phyloP scores from a whole-genome alignment of 2,113 vertebrate species.

The Marmota flaviventris region DNA sequence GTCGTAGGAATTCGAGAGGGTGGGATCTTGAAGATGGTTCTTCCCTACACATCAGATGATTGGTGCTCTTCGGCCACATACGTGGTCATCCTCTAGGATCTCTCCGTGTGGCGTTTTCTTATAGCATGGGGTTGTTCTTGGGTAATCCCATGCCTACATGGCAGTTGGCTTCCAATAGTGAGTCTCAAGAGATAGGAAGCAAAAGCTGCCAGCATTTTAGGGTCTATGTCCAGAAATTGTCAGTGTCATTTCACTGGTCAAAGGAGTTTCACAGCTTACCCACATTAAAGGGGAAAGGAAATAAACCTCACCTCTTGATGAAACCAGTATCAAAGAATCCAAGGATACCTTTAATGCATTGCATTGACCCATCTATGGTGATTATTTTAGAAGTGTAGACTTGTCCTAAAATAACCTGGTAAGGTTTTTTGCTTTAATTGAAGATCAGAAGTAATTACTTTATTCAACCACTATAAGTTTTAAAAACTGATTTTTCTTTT shows the following conservation, averaged over 20 bases:
- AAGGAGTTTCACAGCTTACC: background rate
- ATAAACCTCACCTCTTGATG: background rate
- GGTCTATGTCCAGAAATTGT: background rate
- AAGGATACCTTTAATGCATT: background rate
- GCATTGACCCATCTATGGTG: background rate
- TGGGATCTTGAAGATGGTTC: background rate
- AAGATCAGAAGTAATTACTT: slow-evolving; percentile 36
- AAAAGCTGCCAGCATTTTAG: background rate
- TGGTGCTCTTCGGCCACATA: background rate
- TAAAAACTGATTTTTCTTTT: background rate
- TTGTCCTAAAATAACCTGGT: background rate
- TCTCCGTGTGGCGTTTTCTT: background rate
- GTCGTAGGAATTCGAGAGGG: background rate
- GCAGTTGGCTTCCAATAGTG: background rate
- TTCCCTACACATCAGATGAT: background rate
- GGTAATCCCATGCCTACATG: background rate
- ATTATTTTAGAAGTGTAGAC: background rate
- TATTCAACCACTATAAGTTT: background rate
- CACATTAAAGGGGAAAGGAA: background rate
- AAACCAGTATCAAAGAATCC: background rate
- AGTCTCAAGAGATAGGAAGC: slow-evolving; percentile 16
- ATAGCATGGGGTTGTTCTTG: background rate
- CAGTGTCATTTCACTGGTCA: background rate
- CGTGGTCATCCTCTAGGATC: background rate
- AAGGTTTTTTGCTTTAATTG: slow-evolving; percentile 32